phyloP scores from a whole-genome alignment of 1,140 invertebrate genomes.

The Zaprionus ghesquierei region DNA sequence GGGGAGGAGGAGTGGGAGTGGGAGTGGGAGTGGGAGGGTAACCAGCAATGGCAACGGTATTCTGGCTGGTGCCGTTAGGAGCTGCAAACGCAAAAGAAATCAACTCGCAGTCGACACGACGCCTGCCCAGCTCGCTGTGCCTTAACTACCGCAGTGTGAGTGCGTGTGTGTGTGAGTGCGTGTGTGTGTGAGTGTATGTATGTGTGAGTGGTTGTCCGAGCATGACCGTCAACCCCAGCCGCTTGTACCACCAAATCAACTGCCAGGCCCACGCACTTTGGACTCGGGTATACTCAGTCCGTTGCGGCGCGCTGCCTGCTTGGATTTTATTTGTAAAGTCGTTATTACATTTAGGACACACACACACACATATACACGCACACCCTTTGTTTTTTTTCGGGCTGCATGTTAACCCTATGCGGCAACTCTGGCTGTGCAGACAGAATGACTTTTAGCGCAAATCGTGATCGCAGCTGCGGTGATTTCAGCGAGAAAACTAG shows the following conservation, averaged over 20 bases:
- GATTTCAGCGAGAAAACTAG: background rate
- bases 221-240: slow-evolving; percentile 16
- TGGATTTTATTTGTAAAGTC: slow-evolving; percentile 71
- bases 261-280: slow-evolving; percentile 62
- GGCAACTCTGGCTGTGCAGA: background rate
- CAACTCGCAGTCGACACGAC: slow-evolving; percentile 59
- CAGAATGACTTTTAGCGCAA: background rate
- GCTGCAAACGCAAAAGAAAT: slow-evolving; percentile 69
- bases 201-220: slow-evolving; percentile 47
- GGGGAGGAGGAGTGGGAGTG: background rate
- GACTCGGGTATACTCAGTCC: too few species aligned
- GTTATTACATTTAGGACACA: slow-evolving; percentile 74
- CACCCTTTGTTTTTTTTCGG: slow-evolving; percentile 50
- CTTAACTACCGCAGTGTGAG: slow-evolving; percentile 57
- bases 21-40: background rate
- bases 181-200: slow-evolving; percentile 1
- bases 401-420: slow-evolving; percentile 2
- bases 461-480: background rate
- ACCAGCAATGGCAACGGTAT: slow-evolving; percentile 1
- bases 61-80: slow-evolving; percentile 11
- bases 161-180: slow-evolving; percentile 16
- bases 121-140: slow-evolving; percentile 48
- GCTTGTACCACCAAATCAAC: slow-evolving; percentile 1
- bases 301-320: slow-evolving; percentile 6
- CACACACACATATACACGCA: slow-evolving; percentile 27